Percentiles rank a stretch among this genome's conserved stretches.
Evolutionary conservation across 2,113 vertebrate species (phyloP).

Genomic region (Felis catus): F.catus_Fca126_mat1.0 CM031420.1:140671001-140671500

Average conservation of each 20-base stretch:
- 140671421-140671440: conserved; percentile 23
- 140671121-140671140: not conserved
- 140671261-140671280: not conserved
- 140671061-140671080: not conserved
- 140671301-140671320: not conserved
- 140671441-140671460: not conserved
- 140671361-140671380: conserved; percentile 30
- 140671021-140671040: not conserved
- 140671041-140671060: not conserved
- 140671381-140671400: conserved; percentile 30
- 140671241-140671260: not conserved
- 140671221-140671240: not conserved
- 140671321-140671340: not conserved
- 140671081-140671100: not conserved
- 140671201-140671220: not conserved
- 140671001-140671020: not conserved
- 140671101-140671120: not conserved
- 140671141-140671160: not conserved
- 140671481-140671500: not conserved
- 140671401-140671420: conserved; percentile 37
- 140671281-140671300: not conserved
- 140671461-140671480: conserved; percentile 19
- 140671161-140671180: not conserved
- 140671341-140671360: conserved; percentile 4
- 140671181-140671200: not conserved